phyloP scores from a whole-genome alignment of 1,140 invertebrate genomes.

The Babylonia areolata region DNA sequence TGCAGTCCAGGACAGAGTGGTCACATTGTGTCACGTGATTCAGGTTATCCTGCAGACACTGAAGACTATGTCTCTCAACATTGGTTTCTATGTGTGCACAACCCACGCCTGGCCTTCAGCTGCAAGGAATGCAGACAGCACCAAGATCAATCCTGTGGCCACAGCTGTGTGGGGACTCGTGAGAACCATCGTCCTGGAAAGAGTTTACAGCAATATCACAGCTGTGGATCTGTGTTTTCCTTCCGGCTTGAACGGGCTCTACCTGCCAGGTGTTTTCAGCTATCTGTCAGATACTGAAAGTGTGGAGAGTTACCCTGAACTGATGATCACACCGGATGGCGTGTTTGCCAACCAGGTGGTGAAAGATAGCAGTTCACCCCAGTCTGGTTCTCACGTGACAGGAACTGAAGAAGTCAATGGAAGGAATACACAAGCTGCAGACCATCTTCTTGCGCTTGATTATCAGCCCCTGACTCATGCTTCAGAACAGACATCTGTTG shows the following conservation, averaged over 20 bases:
- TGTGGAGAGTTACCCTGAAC: constrained; percentile 37
- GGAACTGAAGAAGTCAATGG: neutral
- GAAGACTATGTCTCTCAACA: neutral
- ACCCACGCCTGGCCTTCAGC: neutral
- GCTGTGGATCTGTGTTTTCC: constrained; percentile 34
- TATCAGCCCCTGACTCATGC: neutral
- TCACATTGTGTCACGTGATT: neutral
- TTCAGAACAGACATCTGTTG: neutral
- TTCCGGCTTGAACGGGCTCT: neutral
- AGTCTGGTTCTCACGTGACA: neutral
- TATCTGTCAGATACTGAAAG: neutral
- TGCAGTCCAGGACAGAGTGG: neutral
- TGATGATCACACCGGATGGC: constrained; percentile 15
- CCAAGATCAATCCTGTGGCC: neutral
- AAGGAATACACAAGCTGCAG: neutral
- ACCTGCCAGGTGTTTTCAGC: neutral
- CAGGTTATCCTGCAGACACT: neutral
- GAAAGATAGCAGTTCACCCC: neutral
- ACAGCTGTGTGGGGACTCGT: constrained; percentile 45
- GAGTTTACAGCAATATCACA: constrained; percentile 30
- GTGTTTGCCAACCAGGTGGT: constrained; percentile 42
- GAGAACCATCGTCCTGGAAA: constrained; percentile 36
- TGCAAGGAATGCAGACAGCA: neutral
- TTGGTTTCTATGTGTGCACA: neutral
- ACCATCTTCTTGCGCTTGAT: neutral